Evolutionary conservation across 2,888 invertebrate species (phyloP).

Genomic region (Tiliacea citrago): DNA sequence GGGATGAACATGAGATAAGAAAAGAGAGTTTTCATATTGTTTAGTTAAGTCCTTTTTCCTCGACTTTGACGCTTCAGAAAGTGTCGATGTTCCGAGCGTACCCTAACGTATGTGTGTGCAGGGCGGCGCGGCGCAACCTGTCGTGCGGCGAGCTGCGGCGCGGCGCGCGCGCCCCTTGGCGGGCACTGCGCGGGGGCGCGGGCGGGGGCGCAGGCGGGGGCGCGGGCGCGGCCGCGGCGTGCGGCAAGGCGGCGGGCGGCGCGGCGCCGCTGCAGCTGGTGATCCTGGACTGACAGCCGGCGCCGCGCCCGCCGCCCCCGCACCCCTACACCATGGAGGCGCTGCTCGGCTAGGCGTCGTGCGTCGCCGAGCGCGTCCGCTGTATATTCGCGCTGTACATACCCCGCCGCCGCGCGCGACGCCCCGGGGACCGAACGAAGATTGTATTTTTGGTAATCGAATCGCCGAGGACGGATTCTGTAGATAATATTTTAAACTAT

Average conservation of each 20-base stretch:
- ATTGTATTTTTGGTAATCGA: slow-evolving; percentile 90
- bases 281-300: slow-evolving; percentile 93
- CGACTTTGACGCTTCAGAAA: not conserved
- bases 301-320: slow-evolving; percentile 84
- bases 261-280: slow-evolving; percentile 92
- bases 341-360: slow-evolving; percentile 61
- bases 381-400: slow-evolving; percentile 85
- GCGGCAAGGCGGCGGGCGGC: slow-evolving; percentile 89
- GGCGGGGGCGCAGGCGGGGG: slow-evolving; percentile 91
- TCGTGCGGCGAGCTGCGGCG: slow-evolving; percentile 90
- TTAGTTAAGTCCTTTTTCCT: not conserved
- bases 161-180: slow-evolving; percentile 91
- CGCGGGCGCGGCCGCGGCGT: slow-evolving; percentile 84
- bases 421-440: slow-evolving; percentile 77
- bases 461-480: slow-evolving; percentile 90
- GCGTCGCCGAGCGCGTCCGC: slow-evolving; percentile 67
- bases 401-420: slow-evolving; percentile 64
- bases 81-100: not conserved
- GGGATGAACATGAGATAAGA: not conserved
- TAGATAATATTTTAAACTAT: slow-evolving; percentile 91
- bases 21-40: not conserved
- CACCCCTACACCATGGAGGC: slow-evolving; percentile 93
- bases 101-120: slow-evolving; percentile 75
- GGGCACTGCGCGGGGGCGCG: slow-evolving; percentile 88
- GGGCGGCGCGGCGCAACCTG: slow-evolving; percentile 96